These are phyloP conservation scores for Euplagia quadripunctaria DNA, from an alignment of 2,888 invertebrate species.

Conservation along the genomic window DNA sequence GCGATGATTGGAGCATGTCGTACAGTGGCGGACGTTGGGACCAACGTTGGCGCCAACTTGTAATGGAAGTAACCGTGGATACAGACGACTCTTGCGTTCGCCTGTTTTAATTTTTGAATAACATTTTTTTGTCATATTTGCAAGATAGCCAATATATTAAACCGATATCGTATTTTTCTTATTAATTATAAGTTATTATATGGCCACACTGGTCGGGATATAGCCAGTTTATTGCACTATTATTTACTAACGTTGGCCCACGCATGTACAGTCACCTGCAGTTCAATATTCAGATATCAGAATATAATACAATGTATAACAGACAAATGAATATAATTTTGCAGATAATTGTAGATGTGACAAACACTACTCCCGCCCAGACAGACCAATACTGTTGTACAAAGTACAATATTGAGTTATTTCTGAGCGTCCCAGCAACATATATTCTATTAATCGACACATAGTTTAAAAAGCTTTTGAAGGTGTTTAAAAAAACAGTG, in stretches of 20 bases:
- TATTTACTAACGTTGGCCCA: slow-evolving; percentile 13
- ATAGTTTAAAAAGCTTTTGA: background rate
- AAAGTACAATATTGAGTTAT: slow-evolving; percentile 6
- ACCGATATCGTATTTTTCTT: slow-evolving; percentile 21
- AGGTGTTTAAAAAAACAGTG: background rate
- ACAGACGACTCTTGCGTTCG: slow-evolving; percentile 33
- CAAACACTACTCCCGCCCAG: background rate
- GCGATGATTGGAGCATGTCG: slow-evolving; percentile 22
- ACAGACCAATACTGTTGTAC: background rate
- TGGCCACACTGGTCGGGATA: slow-evolving; percentile 18
- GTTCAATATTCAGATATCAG: slow-evolving; percentile 4
- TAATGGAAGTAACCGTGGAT: slow-evolving; percentile 22
- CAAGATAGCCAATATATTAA: slow-evolving; percentile 32
- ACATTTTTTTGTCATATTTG: slow-evolving; percentile 22
- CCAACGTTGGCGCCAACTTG: slow-evolving; percentile 17
- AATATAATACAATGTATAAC: slow-evolving; percentile 12
- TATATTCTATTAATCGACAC: background rate
- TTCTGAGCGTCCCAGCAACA: too few relatives aligned
- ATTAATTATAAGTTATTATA: slow-evolving; percentile 15
- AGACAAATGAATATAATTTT: slow-evolving; percentile 35
- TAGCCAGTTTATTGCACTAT: slow-evolving; percentile 29
- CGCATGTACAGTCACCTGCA: slow-evolving; percentile 4
- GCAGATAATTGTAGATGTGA: slow-evolving; percentile 2
- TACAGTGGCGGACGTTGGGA: slow-evolving; percentile 9
- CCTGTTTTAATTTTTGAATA: slow-evolving; percentile 18